Evolutionary conservation across 1,140 invertebrate genomes (phyloP), one percentile per base, ranked within the genome.

Genomic region (Apis cerana): DNA sequence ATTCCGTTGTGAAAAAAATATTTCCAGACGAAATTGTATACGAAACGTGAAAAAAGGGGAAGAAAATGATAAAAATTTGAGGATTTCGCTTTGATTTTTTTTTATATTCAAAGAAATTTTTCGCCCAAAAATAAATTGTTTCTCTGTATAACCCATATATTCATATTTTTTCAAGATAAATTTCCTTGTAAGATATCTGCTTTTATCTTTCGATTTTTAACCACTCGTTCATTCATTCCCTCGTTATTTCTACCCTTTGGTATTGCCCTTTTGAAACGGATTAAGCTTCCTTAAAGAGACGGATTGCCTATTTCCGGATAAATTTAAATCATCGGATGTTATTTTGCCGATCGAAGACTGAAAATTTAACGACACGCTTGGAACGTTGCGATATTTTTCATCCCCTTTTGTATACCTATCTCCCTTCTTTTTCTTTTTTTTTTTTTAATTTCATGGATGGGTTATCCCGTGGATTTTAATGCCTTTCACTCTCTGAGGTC

Each of bases 311-410:
- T 78, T 77, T 75, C 48, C 43, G 58, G n/a, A n/a, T 12, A 21
- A 21, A 0, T 19, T 27, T 64, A 23, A 9, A 15, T 27, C 23
- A 15, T 64, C 15, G 15, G 15, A 2, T 9, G 15, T 9, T 9
- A 19, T 3, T 17, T 23, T 33, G 17, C 23, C 62, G 62, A 13
- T 3, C 61, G 75, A 68, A 27, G 33, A 54, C 33, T 17, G 64
- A 21, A 43, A 77, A 77, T 77, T 68, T 58, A 65, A 76, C 43
- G 15, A 68, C 12, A 50, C n/a, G n/a, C 64, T 48, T 64, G 27
- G 11, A 17, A 23, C 48, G 54, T n/a, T 11, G 27, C 23, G 43
- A 61, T 67, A 67, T 43, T 67, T 67, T 43, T 33, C 17, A 21
- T 43, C 10, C 17, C 33, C 11, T 69, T 69, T 23, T 21, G 7